Base-by-base conservation (phyloP, 2,797 vertebrate species). In the Odontamblyopus rebecca region DNA sequence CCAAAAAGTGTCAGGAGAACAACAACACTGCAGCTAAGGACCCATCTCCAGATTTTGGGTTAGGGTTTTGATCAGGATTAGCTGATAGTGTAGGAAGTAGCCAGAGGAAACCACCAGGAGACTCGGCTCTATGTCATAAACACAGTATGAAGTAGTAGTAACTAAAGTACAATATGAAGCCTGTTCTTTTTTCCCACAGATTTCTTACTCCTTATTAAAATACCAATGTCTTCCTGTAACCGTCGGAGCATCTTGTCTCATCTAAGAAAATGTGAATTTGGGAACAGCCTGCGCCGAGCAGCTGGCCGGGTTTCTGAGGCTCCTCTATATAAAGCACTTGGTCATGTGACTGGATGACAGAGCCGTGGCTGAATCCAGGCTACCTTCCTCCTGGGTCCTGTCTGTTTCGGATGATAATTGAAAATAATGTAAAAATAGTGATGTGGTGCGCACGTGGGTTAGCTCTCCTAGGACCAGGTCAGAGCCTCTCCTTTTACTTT, bases 341-440 rank as follows among this genome's bases (percentile, higher is more conserved):
- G 80, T 88, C 88, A 88, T 89, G 79, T 88, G 82, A 78, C 78
- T 89, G 79, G 71, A 81, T 92, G 88, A 90, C 85, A 84, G 83
- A 77, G 72, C 81, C 82, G 87, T 89, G 89, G 91, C 87, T 89
- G 85, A 67, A 92, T 91, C 85, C 65, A 88, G 85, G 86, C 87
- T 89, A 86, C 83, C 82, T 81, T 90, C 84, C 92, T 90, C 90
- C 77, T 76, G 91, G 91, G 87, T 79, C 83, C 76, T 76, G 85
- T 82, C 89, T 83, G 41, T 87, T 92, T 90, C 86, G 84, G 81
- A 82, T 69, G 86, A 93, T 94, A 93, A 94, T 94, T 95, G 91
- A 93, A 93, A 94, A 90, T 89, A 91, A 91, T 91, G 86, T 92
- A 93, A 93, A 93, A 94, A 93, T 92, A 93, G 91, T 87, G 9